Evolutionary conservation across 2,113 vertebrate genomes (phyloP).

Genomic region (Melospiza melodia): DNA sequence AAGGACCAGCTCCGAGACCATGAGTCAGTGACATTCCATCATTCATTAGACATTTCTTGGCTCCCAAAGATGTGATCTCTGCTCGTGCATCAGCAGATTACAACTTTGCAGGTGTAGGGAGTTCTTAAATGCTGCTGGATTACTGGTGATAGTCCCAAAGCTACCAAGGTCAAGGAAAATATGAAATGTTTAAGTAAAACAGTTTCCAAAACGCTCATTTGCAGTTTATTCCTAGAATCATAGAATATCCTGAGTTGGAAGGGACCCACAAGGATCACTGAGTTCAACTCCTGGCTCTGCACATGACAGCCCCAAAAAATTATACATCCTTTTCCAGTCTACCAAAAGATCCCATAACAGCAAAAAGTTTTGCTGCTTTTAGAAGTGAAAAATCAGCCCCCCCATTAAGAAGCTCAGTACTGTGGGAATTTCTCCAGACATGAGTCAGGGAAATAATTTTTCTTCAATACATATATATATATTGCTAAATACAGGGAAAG

Average conservation of each 20-base stretch:
- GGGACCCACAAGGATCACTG: not conserved
- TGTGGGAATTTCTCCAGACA: not conserved
- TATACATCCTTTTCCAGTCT: not conserved
- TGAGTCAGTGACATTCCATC: slow-evolving; percentile 11
- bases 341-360: not conserved
- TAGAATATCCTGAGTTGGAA: not conserved
- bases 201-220: not conserved
- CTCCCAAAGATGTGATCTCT: not conserved
- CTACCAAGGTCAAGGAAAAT: not conserved
- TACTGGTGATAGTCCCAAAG: slow-evolving; percentile 8
- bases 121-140: slow-evolving; percentile 25
- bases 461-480: not conserved
- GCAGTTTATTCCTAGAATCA: not conserved
- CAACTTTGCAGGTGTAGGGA: not conserved
- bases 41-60: slow-evolving; percentile 24
- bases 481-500: not conserved
- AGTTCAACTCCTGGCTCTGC: not conserved
- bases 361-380: not conserved
- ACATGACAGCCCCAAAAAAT: not conserved
- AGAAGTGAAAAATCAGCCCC: not conserved
- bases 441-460: not conserved
- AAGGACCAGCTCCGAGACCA: not conserved
- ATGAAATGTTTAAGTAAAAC: not conserved
- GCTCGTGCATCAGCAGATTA: not conserved
- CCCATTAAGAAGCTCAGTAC: not conserved